Conservation (phyloP, 1,140 invertebrate species). For the Melipona quadrifasciata region DNA sequence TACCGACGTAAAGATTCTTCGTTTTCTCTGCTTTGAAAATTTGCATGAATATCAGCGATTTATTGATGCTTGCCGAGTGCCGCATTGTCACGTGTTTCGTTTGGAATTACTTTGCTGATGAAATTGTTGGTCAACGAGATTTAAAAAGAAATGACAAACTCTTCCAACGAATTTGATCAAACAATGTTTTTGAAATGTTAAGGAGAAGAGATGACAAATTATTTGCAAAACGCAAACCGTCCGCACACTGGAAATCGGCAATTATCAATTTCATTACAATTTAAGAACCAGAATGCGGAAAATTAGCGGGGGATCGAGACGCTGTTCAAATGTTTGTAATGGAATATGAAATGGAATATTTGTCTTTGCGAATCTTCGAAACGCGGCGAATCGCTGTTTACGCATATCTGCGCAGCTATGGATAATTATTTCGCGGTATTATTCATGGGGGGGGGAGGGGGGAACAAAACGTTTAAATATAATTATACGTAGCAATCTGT, state of each 20-base stretch:
- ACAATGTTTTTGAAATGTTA: no score
- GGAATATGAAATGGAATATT: neutral
- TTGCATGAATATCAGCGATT: no score
- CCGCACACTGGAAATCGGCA: neutral
- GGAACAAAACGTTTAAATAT: neutral
- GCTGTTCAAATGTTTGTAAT: neutral
- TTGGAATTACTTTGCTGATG: no score
- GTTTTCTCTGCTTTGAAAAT: no score
- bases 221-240: neutral
- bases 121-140: no score
- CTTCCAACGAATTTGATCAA: no score
- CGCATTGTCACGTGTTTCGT: no score
- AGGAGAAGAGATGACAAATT: no score
- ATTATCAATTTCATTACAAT: neutral
- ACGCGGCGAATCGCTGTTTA: neutral
- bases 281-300: neutral
- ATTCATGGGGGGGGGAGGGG: neutral
- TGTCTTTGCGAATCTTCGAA: neutral
- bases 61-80: no score
- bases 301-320: neutral
- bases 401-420: neutral
- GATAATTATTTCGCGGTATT: conserved; percentile 10
- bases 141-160: no score
- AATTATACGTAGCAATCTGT: conserved; percentile 11
- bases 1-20: no score